Conservation (phyloP, 2,113 vertebrate species). For the Pluvialis apricaria region DNA sequence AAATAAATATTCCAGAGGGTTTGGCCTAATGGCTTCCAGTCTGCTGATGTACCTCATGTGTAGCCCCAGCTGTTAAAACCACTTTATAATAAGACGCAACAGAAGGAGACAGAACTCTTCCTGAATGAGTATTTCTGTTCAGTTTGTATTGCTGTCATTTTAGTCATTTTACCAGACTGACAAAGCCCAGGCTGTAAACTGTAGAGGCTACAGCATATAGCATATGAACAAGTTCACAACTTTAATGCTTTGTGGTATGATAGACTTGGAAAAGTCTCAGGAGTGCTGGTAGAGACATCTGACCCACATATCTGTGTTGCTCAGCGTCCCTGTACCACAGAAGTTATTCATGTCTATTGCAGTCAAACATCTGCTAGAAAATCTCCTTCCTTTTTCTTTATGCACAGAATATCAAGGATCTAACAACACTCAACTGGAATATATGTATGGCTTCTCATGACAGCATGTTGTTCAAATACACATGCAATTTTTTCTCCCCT, state of each 20-base stretch:
- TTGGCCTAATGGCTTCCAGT: neutral
- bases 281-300: neutral
- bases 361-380: neutral
- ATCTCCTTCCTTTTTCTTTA: neutral
- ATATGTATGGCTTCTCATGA: neutral
- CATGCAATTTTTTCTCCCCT: neutral
- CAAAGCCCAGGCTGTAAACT: constrained; percentile 6
- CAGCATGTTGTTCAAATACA: neutral
- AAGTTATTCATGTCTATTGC: neutral
- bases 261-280: neutral
- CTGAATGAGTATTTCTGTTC: constrained; percentile 12
- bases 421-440: neutral
- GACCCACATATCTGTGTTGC: accelerated
- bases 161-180: neutral
- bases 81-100: neutral
- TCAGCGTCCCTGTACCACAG: neutral
- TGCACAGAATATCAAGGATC: neutral
- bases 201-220: neutral
- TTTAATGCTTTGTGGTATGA: neutral
- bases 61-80: constrained; percentile 43
- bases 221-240: neutral
- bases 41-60: neutral
- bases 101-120: constrained; percentile 33
- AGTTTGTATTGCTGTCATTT: neutral
- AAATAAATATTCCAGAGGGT: constrained; percentile 18